phyloP scores from a whole-genome alignment of 2,888 invertebrate genomes.

The Nemoura dubitans region DNA sequence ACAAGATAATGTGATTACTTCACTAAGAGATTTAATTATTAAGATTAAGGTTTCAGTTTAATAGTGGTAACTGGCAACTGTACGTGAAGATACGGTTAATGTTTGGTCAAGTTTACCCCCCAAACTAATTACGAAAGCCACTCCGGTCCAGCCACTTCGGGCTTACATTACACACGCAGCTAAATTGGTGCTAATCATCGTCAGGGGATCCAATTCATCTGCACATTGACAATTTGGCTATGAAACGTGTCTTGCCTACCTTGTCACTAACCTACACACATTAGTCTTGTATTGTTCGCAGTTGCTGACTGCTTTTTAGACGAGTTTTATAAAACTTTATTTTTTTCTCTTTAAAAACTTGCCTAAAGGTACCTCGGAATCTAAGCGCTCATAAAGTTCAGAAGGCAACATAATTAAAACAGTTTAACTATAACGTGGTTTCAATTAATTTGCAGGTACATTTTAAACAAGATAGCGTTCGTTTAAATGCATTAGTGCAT shows the following conservation, averaged over 20 bases:
- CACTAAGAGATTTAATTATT: background rate
- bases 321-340: no score
- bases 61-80: background rate
- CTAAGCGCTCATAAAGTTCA: background rate
- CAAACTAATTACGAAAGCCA: background rate
- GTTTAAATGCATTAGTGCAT: background rate
- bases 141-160: background rate
- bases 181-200: background rate
- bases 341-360: no score
- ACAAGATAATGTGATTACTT: background rate
- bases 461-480: background rate
- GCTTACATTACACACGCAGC: background rate
- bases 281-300: no score
- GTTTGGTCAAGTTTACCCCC: constrained; percentile 1
- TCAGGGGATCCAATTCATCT: background rate
- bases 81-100: background rate
- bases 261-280: no score
- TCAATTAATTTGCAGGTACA: background rate
- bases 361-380: no score
- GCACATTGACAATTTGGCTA: background rate
- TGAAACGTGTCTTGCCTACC: background rate
- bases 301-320: no score
- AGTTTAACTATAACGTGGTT: background rate
- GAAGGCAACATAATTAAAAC: background rate
- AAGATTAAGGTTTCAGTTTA: constrained; percentile 12